Percentiles rank a stretch among this genome's conserved stretches.
Evolutionary conservation across 2,888 invertebrate species (phyloP).

Genomic region (Aporophyla lueneburgensis): DNA sequence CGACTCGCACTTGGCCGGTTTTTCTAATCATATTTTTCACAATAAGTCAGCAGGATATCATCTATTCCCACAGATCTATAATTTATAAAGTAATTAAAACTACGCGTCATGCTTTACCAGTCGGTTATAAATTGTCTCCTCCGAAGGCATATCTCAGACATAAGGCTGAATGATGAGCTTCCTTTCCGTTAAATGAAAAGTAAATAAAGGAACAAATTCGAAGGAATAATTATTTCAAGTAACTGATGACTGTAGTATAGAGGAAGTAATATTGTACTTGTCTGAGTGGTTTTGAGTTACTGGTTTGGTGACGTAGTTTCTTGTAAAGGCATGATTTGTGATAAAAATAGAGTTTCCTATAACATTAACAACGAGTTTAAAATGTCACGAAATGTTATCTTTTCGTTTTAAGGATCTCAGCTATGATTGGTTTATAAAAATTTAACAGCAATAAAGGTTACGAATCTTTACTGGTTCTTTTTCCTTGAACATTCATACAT

Average conservation of each 20-base stretch:
- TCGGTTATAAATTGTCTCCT: conserved; percentile 25
- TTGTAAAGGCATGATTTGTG: conserved; percentile 4
- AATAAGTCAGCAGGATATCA: neutral
- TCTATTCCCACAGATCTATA: neutral
- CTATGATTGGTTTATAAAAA: neutral
- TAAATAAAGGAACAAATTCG: conserved; percentile 29
- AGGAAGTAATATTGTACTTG: conserved; percentile 50
- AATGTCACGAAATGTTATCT: neutral
- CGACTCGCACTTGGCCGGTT: too few species aligned
- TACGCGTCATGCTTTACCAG: neutral
- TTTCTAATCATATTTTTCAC: neutral
- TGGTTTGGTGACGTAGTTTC: neutral
- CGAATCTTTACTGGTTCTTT: neutral
- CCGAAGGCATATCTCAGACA: conserved; percentile 24
- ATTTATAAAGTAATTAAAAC: conserved; percentile 42
- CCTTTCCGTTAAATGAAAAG: conserved; percentile 17
- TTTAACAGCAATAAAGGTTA: neutral
- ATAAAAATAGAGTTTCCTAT: neutral
- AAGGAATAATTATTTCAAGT: conserved; percentile 19
- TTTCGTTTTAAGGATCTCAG: neutral
- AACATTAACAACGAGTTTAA: neutral
- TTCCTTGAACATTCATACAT: neutral
- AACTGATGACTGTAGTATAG: conserved; percentile 23
- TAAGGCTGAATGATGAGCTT: conserved; percentile 40
- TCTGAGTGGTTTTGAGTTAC: neutral